phyloP scores from a whole-genome alignment of 1,140 invertebrate genomes.

The Formica selysi region DNA sequence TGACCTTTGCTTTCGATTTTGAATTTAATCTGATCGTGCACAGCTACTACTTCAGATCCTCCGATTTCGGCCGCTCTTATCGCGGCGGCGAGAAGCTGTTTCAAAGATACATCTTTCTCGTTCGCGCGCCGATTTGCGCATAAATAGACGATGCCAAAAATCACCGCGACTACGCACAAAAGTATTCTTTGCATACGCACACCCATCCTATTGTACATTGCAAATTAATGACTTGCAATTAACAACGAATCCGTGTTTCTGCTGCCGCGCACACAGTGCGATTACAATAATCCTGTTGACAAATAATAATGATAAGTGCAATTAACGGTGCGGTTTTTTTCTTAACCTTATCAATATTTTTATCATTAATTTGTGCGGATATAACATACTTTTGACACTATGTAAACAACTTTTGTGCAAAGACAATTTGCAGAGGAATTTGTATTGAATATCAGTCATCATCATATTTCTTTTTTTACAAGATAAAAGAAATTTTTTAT shows the following conservation, averaged over 20 bases:
- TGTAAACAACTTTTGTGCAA: not conserved
- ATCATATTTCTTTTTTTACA: not conserved
- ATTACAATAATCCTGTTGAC: not conserved
- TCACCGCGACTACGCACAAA: constrained; percentile 85
- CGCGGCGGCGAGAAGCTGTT: constrained; percentile 91
- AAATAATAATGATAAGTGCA: not conserved
- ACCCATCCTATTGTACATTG: constrained; percentile 90
- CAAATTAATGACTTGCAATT: not conserved
- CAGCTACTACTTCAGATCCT: constrained; percentile 91
- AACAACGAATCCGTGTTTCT: not conserved
- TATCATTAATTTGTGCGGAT: not conserved
- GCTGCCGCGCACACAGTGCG: not conserved
- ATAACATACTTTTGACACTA: not conserved
- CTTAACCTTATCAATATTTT: not conserved
- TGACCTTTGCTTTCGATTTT: constrained; percentile 94
- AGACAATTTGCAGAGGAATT: not conserved
- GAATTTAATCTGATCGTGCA: constrained; percentile 88
- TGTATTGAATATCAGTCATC: not conserved
- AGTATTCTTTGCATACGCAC: constrained; percentile 89
- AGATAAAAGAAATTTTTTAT: not conserved
- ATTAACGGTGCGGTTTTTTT: not conserved
- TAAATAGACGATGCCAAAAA: constrained; percentile 77
- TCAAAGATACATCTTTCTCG: constrained; percentile 88
- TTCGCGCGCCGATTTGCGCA: constrained; percentile 78
- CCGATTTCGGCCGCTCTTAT: constrained; percentile 93